Percentiles rank a stretch among this genome's conserved stretches.
Evolutionary conservation across 2,888 invertebrate genomes (phyloP).

Genomic region (Acrobasis suavella): DNA sequence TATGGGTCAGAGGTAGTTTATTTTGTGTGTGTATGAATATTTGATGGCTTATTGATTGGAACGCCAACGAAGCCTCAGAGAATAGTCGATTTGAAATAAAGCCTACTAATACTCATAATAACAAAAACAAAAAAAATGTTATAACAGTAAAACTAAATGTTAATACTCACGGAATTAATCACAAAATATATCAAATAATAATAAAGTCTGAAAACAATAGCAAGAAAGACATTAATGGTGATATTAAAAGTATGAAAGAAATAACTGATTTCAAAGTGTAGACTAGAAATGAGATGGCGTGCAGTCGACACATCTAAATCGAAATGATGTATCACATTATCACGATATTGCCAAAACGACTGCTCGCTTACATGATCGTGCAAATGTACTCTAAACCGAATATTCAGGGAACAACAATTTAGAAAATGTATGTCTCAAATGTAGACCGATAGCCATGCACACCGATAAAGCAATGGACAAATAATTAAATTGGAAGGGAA

Average conservation of each 20-base stretch:
- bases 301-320: constrained; percentile 60
- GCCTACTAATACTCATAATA: neutral
- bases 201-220: neutral
- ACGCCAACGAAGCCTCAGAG: constrained; percentile 5
- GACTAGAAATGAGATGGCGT: constrained; percentile 61
- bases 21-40: constrained; percentile 5
- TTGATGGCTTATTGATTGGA: constrained; percentile 8
- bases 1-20: constrained; percentile 7
- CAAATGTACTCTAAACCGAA: constrained; percentile 58
- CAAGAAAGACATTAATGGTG: constrained; percentile 9
- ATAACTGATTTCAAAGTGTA: constrained; percentile 67
- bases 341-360: constrained; percentile 50
- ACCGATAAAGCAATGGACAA: constrained; percentile 64
- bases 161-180: no score
- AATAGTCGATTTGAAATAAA: constrained; percentile 4
- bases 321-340: constrained; percentile 27
- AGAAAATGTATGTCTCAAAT: constrained; percentile 47
- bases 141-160: no score
- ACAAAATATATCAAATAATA: constrained; percentile 17
- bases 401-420: constrained; percentile 54
- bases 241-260: constrained; percentile 25
- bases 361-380: constrained; percentile 69
- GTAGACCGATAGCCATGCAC: constrained; percentile 74
- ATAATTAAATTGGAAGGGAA: constrained; percentile 47
- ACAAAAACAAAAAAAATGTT: neutral